Percentiles rank a stretch among this genome's conserved stretches.
Evolutionary conservation across 2,797 vertebrate genomes (phyloP).

Genomic region (Oryzias dopingdopingensis): DNA sequence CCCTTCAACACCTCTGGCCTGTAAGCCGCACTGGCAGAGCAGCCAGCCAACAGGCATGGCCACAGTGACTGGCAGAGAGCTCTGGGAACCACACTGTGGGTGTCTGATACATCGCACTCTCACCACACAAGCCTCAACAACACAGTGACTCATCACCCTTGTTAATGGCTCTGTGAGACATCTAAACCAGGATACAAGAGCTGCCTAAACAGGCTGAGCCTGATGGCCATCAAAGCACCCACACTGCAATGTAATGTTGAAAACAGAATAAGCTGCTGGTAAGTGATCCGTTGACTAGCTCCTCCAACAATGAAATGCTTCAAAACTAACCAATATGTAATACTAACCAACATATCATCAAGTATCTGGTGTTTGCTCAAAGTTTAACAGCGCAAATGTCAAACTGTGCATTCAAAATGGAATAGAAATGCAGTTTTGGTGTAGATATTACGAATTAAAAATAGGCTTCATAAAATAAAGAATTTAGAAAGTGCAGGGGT

Average conservation of each 20-base stretch:
- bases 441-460: background rate
- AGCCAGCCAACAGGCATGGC: constrained; percentile 60
- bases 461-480: background rate
- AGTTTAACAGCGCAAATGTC: background rate
- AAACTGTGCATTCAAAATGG: background rate
- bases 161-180: constrained; percentile 68
- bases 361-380: background rate
- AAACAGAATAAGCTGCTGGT: constrained; percentile 14
- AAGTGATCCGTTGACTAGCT: constrained; percentile 5
- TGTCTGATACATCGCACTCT: constrained; percentile 68
- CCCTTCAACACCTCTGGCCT: constrained; percentile 73
- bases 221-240: constrained; percentile 30
- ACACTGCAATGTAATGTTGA: constrained; percentile 25
- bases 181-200: constrained; percentile 56
- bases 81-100: constrained; percentile 72
- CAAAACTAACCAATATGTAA: background rate
- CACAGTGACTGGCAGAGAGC: constrained; percentile 71
- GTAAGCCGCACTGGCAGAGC: constrained; percentile 63
- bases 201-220: constrained; percentile 48
- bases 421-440: background rate
- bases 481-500: background rate
- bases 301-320: constrained; percentile 4
- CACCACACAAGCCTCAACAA: constrained; percentile 67
- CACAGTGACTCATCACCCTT: constrained; percentile 71
- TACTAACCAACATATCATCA: background rate